Evolutionary conservation across 2,113 vertebrate genomes (phyloP).

Genomic region (Fulica atra): DNA sequence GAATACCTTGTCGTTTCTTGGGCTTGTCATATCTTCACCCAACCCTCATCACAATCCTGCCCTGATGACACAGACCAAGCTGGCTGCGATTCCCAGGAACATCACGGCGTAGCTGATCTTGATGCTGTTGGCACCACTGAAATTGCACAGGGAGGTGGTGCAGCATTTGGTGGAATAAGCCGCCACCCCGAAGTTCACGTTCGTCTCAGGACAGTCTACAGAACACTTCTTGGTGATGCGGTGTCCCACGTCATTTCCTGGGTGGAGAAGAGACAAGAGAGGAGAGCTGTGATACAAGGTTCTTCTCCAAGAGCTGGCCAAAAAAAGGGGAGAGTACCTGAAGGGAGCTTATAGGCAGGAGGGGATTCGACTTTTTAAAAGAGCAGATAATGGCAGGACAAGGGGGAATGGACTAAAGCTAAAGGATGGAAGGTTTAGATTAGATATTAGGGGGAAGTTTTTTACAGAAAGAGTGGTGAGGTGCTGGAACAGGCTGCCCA

Average conservation of each 20-base stretch:
- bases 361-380: no score
- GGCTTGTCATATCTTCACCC: not conserved
- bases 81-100: not conserved
- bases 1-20: not conserved
- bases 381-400: no score
- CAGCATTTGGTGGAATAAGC: slow-evolving; percentile 55
- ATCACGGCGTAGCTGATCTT: not conserved
- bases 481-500: no score
- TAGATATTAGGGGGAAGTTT: no score
- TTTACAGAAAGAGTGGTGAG: no score
- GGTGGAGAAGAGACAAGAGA: not conserved
- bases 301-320: not conserved
- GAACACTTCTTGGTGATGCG: slow-evolving; percentile 67
- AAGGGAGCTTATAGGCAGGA: no score
- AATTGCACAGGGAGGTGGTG: slow-evolving; percentile 25
- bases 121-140: slow-evolving; percentile 56
- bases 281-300: not conserved
- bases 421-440: no score
- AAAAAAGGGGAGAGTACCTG: no score
- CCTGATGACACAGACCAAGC: not conserved
- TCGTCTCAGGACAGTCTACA: not conserved
- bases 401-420: no score
- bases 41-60: slow-evolving; percentile 24
- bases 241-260: not conserved
- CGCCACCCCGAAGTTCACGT: not conserved